These are phyloP conservation scores for Dolichopus griseipennis DNA, from an alignment of 2,888 invertebrate species.

Conservation along the genomic window DNA sequence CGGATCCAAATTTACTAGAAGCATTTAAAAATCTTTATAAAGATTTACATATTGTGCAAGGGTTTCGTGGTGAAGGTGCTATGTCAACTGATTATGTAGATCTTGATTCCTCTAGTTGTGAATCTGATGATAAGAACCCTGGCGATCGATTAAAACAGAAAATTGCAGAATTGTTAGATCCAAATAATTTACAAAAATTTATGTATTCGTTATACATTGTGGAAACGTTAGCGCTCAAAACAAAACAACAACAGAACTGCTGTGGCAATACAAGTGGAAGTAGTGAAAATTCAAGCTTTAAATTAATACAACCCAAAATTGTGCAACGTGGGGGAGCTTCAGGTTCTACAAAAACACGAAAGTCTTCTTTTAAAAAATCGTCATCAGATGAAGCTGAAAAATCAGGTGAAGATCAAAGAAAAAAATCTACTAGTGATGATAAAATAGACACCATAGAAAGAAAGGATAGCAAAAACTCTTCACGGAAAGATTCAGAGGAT, in stretches of 20 bases:
- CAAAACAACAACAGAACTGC: constrained; percentile 25
- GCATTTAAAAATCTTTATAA: constrained; percentile 61
- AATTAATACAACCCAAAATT: constrained; percentile 24
- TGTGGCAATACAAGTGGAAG: constrained; percentile 15
- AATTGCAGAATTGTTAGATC: constrained; percentile 69
- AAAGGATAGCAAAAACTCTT: not conserved
- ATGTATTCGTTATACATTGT: constrained; percentile 93
- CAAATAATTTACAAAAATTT: constrained; percentile 82
- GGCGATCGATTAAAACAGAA: constrained; percentile 34
- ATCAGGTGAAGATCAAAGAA: constrained; percentile 23
- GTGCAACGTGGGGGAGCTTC: constrained; percentile 21
- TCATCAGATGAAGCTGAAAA: constrained; percentile 24
- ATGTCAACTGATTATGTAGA: constrained; percentile 17
- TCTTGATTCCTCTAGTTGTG: constrained; percentile 38
- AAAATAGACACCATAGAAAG: not conserved
- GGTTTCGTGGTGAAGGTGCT: not conserved
- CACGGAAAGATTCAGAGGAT: constrained; percentile 28
- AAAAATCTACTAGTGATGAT: not conserved
- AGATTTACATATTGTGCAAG: constrained; percentile 26
- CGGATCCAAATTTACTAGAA: constrained; percentile 75
- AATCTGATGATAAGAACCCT: constrained; percentile 30
- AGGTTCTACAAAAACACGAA: not conserved
- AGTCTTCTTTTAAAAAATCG: not conserved
- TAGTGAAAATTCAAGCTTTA: constrained; percentile 15
- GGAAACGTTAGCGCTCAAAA: constrained; percentile 53